These are phyloP conservation scores for Homalodisca vitripennis DNA, from an alignment of 1,140 invertebrate species.

Conservation along the genomic window DNA sequence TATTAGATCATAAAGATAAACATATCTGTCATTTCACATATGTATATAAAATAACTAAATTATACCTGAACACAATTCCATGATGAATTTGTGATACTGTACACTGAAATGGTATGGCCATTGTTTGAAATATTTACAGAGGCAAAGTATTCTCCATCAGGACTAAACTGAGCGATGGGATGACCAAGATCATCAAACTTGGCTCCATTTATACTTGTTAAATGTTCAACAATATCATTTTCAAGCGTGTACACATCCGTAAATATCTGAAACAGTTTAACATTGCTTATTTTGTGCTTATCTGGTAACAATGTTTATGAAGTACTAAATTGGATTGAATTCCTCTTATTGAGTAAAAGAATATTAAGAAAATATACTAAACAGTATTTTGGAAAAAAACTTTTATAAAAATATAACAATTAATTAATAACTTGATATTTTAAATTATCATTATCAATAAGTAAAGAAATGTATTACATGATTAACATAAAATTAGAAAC, in stretches of 20 bases:
- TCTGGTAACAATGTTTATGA: too few relatives aligned
- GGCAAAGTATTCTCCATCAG: neutral
- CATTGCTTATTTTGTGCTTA: too few relatives aligned
- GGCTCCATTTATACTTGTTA: neutral
- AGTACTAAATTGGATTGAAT: too few relatives aligned
- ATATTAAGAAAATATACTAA: too few relatives aligned
- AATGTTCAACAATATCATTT: neutral
- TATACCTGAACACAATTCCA: neutral
- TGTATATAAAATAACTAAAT: neutral
- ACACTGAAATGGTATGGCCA: neutral
- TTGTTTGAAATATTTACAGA: neutral
- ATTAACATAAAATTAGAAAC: too few relatives aligned
- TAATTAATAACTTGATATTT: too few relatives aligned
- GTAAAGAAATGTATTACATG: too few relatives aligned
- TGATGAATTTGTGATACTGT: neutral
- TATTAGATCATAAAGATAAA: too few relatives aligned
- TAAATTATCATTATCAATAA: too few relatives aligned
- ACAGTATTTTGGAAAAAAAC: too few relatives aligned
- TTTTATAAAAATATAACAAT: too few relatives aligned
- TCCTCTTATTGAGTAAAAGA: too few relatives aligned
- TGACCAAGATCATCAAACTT: neutral
- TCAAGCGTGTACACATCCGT: neutral
- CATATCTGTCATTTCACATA: neutral
- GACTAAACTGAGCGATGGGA: neutral
- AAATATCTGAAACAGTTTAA: neutral